Evolutionary conservation across 2,113 vertebrate species (phyloP), one percentile per base, ranked within the genome.

Genomic region (Bothrops jararaca): DNA sequence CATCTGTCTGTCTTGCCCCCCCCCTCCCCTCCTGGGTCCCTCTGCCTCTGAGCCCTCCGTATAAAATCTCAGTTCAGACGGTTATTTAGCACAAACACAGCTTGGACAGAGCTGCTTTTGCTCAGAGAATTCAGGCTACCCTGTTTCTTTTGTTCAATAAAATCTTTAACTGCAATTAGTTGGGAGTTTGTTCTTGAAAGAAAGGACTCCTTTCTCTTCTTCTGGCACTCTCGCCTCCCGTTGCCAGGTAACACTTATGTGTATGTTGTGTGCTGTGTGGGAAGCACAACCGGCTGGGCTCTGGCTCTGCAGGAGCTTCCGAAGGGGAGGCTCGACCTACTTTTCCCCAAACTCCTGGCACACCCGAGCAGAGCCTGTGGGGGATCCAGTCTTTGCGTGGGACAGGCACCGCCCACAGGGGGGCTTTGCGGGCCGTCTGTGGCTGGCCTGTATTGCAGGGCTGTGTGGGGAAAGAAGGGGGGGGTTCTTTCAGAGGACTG

Each of bases 141-240:
- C 94, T 94, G 0, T 97, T 97, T 94, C 90, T 96, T 97, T 97
- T 96, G 95, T 97, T 98, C 97, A 98, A 97, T 97, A 97, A 98
- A 97, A 97, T 92, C 96, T 96, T 96, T 95, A 97, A 96, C 94
- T 97, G 97, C 97, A 97, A 94, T 95, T 95, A 92, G 80, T 53
- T 90, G 54, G 53, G 88, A 29, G 48, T 92, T 95, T 93, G 50
- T 80, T 80, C 48, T 24, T 39, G 52, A 4, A 8, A 53, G 34
- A 96, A 96, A 95, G 96, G 93, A 94, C 95, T 97, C 95, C 95
- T 97, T 96, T 54, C 24, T 69, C 15, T 5, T 5, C 85, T 29
- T 34, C 15, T 93, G 3, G 29, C 95, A 92, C 93, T 74, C 95
- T 93, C 94, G 95, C 94, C 95, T 96, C 91, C 92, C 64, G 94